These are phyloP conservation scores for Ophion costatus DNA, from an alignment of 2,888 invertebrate genomes.

Conservation along the genomic window DNA sequence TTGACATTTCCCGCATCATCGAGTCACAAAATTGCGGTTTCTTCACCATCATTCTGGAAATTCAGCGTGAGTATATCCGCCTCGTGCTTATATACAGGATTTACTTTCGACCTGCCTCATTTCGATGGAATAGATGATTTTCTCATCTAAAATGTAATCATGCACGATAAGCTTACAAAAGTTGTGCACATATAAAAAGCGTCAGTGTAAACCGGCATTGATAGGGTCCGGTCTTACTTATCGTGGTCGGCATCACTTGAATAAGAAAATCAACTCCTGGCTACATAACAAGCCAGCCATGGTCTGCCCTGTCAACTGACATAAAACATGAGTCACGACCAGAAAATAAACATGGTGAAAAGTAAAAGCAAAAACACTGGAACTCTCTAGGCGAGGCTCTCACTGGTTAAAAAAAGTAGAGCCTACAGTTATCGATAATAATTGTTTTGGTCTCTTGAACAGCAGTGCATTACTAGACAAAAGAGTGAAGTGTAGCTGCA, in stretches of 20 bases:
- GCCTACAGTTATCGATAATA: constrained; percentile 71
- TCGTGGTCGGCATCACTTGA: too few relatives aligned
- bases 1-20: constrained; percentile 10
- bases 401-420: neutral
- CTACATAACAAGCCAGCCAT: too few relatives aligned
- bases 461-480: constrained; percentile 25
- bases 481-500: constrained; percentile 3
- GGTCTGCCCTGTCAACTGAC: too few relatives aligned
- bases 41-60: neutral
- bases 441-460: constrained; percentile 72
- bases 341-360: too few relatives aligned
- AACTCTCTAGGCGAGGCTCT: neutral
- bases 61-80: neutral
- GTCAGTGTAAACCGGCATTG: too few relatives aligned
- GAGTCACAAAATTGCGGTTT: neutral
- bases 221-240: too few relatives aligned
- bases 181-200: neutral
- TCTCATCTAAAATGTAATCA: too few relatives aligned
- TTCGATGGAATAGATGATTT: too few relatives aligned
- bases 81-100: neutral
- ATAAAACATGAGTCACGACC: neutral
- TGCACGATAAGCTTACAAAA: constrained; percentile 3
- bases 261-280: too few relatives aligned
- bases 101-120: neutral
- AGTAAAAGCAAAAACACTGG: neutral